Percentiles rank a stretch among this genome's conserved stretches.
Evolutionary conservation across 2,888 invertebrate genomes (phyloP).

Genomic region (Gryllus longicercus): DNA sequence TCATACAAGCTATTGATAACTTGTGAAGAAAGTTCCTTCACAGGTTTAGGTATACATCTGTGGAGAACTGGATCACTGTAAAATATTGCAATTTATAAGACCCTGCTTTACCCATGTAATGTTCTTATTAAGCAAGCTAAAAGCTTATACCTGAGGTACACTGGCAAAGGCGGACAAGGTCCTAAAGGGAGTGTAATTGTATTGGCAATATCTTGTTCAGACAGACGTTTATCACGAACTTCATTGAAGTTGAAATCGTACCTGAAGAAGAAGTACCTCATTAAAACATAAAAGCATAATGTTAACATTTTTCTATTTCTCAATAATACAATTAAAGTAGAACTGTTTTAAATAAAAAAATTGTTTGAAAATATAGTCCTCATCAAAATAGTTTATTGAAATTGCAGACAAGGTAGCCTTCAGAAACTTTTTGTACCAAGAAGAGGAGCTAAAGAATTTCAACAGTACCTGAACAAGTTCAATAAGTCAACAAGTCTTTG

Average conservation of each 20-base stretch:
- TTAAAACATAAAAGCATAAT: too few species aligned
- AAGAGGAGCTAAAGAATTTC: too few species aligned
- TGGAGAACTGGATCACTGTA: constrained; percentile 73
- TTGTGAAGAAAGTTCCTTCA: constrained; percentile 61
- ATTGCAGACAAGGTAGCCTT: too few species aligned
- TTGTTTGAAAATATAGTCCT: too few species aligned
- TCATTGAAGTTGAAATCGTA: constrained; percentile 36
- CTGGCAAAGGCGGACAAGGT: constrained; percentile 75
- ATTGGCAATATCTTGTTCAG: constrained; percentile 20
- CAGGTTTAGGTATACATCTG: constrained; percentile 78
- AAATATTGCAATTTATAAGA: constrained; percentile 28
- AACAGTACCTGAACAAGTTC: too few species aligned
- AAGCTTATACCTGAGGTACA: constrained; percentile 62
- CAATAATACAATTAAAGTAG: too few species aligned
- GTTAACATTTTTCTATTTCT: too few species aligned
- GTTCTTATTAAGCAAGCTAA: constrained; percentile 27
- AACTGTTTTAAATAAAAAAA: too few species aligned
- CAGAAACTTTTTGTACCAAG: too few species aligned
- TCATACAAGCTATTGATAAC: constrained; percentile 71
- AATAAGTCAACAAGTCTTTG: too few species aligned
- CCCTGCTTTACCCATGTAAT: constrained; percentile 23
- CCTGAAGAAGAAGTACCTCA: constrained; percentile 32
- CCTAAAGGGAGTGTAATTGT: constrained; percentile 53
- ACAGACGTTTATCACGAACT: constrained; percentile 20
- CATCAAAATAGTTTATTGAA: too few species aligned